These are phyloP conservation scores for Chalcis sispes DNA, from an alignment of 2,888 invertebrate species.

Conservation along the genomic window DNA sequence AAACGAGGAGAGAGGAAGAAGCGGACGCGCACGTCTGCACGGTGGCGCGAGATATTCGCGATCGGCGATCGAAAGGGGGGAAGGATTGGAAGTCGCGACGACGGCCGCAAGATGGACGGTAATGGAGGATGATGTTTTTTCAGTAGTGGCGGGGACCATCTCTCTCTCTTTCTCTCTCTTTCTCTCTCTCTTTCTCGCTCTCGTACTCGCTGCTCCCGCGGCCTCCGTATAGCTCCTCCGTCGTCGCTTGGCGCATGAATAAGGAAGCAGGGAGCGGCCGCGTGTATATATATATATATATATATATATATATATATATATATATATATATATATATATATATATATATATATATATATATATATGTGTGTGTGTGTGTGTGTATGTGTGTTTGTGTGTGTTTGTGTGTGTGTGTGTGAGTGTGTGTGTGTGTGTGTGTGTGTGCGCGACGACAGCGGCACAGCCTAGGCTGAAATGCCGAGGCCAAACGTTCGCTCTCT, in stretches of 20 bases:
- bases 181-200: too few relatives aligned
- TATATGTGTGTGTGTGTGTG: too few relatives aligned
- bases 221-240: conserved; percentile 12
- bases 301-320: too few relatives aligned
- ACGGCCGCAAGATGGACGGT: conserved; percentile 51
- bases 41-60: conserved; percentile 20
- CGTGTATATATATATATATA: too few relatives aligned
- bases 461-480: conserved; percentile 71
- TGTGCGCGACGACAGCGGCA: neutral
- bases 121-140: conserved; percentile 61
- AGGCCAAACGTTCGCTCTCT: conserved; percentile 66
- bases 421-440: neutral
- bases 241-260: conserved; percentile 64
- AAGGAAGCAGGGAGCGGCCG: conserved; percentile 69
- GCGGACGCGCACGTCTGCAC: neutral
- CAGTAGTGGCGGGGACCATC: too few relatives aligned
- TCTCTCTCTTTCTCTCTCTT: too few relatives aligned
- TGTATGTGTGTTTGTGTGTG: neutral
- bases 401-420: too few relatives aligned
- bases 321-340: too few relatives aligned
- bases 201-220: too few relatives aligned
- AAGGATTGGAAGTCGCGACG: conserved; percentile 45
- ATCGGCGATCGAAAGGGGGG: neutral
- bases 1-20: too few relatives aligned
- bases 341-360: too few relatives aligned